These are phyloP conservation scores for Pachyrhynchus sulphureomaculatus DNA, from an alignment of 1,140 invertebrate species.

Conservation along the genomic window DNA sequence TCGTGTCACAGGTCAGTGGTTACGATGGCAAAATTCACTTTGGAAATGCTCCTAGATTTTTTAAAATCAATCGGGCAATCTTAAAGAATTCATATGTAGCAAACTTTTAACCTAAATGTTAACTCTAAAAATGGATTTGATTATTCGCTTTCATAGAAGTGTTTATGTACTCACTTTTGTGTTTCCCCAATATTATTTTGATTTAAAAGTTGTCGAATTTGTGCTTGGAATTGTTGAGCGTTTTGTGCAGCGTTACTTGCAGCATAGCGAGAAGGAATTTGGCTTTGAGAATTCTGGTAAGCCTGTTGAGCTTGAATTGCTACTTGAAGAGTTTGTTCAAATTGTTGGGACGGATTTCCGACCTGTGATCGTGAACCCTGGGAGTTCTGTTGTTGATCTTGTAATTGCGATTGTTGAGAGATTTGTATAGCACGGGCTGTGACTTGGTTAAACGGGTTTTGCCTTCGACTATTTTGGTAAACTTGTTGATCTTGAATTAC, in stretches of 20 bases:
- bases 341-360: not conserved
- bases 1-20: too few species aligned
- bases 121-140: too few species aligned
- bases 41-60: too few species aligned
- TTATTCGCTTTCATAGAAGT: too few species aligned
- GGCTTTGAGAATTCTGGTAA: not conserved
- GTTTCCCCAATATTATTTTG: not conserved
- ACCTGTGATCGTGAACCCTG: too few species aligned
- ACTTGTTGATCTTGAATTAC: not conserved
- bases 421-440: not conserved
- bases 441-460: not conserved
- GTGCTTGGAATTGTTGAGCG: not conserved
- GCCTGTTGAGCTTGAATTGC: not conserved
- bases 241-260: not conserved
- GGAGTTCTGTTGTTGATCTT: not conserved
- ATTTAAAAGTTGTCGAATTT: not conserved
- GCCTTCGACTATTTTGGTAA: not conserved
- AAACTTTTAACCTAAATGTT: too few species aligned
- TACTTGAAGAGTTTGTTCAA: not conserved
- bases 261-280: not conserved
- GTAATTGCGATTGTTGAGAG: not conserved
- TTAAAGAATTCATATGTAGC: too few species aligned
- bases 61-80: too few species aligned
- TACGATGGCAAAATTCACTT: too few species aligned
- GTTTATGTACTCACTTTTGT: not conserved